phyloP scores from a whole-genome alignment of 2,888 invertebrate genomes.

The Vesta saturnalis region DNA sequence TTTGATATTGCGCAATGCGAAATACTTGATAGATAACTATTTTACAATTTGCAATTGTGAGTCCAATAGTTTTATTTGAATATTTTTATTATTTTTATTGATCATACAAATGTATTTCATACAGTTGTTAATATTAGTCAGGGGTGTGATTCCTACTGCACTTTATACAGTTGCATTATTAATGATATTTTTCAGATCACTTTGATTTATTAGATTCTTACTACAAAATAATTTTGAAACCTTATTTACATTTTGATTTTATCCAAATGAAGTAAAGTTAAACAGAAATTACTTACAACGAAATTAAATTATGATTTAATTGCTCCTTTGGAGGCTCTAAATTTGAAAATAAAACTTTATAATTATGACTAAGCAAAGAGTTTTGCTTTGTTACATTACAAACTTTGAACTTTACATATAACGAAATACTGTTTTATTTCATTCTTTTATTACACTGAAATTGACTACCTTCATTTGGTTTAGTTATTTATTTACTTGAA shows the following conservation, averaged over 20 bases:
- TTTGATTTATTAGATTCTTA: no score
- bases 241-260: not conserved
- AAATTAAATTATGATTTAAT: constrained; percentile 2
- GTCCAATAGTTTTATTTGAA: not conserved
- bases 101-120: not conserved
- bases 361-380: not conserved
- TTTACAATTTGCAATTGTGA: not conserved
- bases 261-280: not conserved
- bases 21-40: not conserved
- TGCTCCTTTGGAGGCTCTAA: not conserved
- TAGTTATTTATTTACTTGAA: no score
- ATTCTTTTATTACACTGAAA: no score
- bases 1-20: constrained; percentile 12
- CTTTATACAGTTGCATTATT: no score
- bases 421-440: no score
- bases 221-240: no score
- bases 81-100: not conserved
- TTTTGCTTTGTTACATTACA: not conserved
- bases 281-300: not conserved
- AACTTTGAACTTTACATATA: not conserved
- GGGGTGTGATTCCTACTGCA: no score
- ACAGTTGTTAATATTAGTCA: not conserved
- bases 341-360: constrained; percentile 2
- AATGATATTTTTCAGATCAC: no score
- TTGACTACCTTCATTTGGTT: no score